phyloP scores from a whole-genome alignment of 2,888 invertebrate species.

The Noctua fimbriata region DNA sequence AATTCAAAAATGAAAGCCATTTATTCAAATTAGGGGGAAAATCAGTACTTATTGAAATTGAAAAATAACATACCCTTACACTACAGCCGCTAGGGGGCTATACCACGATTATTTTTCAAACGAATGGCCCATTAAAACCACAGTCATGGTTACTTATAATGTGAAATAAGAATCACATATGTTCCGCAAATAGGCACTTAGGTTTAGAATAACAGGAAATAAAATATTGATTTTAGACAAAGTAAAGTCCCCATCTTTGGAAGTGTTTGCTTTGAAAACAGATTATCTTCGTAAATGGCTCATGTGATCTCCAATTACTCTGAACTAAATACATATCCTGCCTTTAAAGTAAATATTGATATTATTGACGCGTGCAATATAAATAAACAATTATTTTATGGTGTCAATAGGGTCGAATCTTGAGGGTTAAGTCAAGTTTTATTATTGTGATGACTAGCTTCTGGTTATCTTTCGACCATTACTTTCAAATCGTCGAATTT shows the following conservation, averaged over 20 bases:
- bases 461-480: constrained; percentile 4
- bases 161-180: neutral
- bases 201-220: neutral
- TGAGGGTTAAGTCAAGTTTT: constrained; percentile 11
- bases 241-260: constrained; percentile 4
- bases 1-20: neutral
- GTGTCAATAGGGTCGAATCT: constrained; percentile 5
- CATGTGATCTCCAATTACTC: constrained; percentile 28
- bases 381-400: constrained; percentile 33
- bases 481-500: too few species aligned
- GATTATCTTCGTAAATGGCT: constrained; percentile 26
- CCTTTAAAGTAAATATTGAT: constrained; percentile 39
- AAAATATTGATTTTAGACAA: constrained; percentile 31
- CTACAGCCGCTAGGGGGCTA: too few species aligned
- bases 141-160: neutral
- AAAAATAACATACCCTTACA: neutral
- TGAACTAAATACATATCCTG: constrained; percentile 32
- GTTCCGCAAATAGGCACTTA: neutral
- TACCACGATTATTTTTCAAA: neutral
- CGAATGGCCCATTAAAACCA: neutral
- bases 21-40: neutral
- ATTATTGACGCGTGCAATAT: constrained; percentile 30
- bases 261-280: constrained; percentile 39
- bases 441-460: neutral
- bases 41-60: neutral